Evolutionary conservation across 2,888 invertebrate species (phyloP), one percentile per base, ranked within the genome.

Genomic region (Hylaea fasciaria): DNA sequence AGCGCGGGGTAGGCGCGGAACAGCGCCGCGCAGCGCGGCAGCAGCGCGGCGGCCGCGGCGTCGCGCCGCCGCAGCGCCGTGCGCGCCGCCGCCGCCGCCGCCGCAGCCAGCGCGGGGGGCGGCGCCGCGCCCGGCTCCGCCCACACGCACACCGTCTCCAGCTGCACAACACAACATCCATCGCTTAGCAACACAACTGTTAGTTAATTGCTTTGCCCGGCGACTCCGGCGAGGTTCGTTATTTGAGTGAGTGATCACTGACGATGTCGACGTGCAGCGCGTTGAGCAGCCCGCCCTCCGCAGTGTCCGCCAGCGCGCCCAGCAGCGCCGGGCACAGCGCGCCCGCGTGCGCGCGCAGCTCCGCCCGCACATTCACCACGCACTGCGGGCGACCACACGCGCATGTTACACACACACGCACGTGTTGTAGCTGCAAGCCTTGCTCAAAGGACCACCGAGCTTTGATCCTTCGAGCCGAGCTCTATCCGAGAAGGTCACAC

Each of bases 231-330:
- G n/a, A n/a, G n/a, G n/a, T n/a, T n/a, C n/a, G n/a, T n/a, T n/a
- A n/a, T n/a, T n/a, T n/a, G n/a, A n/a, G 22, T 22, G 22, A 5
- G 22, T 1, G 9, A 4, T 1, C 39, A 81, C 86, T 83, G 60
- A 90, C 90, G 28, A 85, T 73, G 54, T 88, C 82, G 0, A 85
- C 46, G 52, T 90, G 89, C 0, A 90, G 69, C 8, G 82, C 76
- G 59, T 90, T 87, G 4, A 89, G 48, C 14, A 0, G 75, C 10
- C n/a, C 37, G n/a, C n/a, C 12, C 12, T 37, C 37, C 11, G n/a
- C 57, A 0, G 86, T 81, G 0, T 70, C 55, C 0, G 72, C 70
- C 0, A 82, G 50, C 0, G 86, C 62, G 0, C 68, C 69, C 13
- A 88, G 71, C 46, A 90, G 64, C 1, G 82, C 78, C 56, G 82